Evolutionary conservation across 2,888 invertebrate species (phyloP), one percentile per base, ranked within the genome.

Genomic region (Hirtodrosophila trivittata): DNA sequence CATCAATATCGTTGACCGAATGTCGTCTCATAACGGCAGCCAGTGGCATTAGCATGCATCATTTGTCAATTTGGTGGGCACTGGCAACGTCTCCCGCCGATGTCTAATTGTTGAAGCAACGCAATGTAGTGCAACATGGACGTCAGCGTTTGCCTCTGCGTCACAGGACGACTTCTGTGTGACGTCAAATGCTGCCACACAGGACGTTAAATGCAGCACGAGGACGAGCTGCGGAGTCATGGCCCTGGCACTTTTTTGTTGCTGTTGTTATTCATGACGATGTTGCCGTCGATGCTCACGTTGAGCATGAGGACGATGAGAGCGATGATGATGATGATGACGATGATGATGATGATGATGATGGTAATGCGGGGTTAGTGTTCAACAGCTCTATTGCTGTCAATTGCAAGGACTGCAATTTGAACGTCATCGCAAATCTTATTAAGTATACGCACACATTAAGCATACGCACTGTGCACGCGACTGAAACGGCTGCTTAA

Each of bases 41-140:
- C 28, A 47, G n/a, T 54, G 46, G 55, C 77, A 83, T 76, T 66
- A 59, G 45, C 76, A 78, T 66, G 86, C 83, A 72, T 85, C 78
- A 78, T 85, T 85, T 66, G 80, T 78, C 83, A 66, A 78, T 56
- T 64, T 71, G 49, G 21, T 10, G 25, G 41, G 18, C 30, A 41
- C 18, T 32, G 25, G 9, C 30, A 54, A 21, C 18, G 6, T 21
- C 5, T 33, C 33, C 41, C 10, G 42, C n/a, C 28, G 18, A 21
- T 5, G 21, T 49, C 70, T 73, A 72, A 64, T 67, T 65, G 64
- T 46, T 6, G n/a, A 18, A 10, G 59, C 76, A 38, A 37, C 54
- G 33, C 30, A 14, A 35, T 49, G 32, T 25, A 13, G 49, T 30
- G 35, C 28, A n/a, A 28, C 28, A n/a, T 28, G 3, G 5, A 28